Base-by-base conservation (phyloP, 2,888 invertebrate genomes). In the Polyommatus iphigenia region DNA sequence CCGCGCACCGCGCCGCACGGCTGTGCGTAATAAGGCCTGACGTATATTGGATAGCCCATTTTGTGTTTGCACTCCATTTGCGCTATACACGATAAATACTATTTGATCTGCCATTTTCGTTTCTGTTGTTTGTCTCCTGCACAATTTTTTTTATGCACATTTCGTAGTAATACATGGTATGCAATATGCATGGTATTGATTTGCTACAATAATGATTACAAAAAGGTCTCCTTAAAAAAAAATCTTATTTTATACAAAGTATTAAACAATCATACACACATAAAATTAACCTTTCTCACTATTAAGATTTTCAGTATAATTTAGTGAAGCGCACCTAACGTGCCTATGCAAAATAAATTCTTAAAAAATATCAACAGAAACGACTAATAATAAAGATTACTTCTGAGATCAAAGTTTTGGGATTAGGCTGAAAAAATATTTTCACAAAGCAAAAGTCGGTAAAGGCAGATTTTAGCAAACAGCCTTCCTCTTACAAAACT, bases 21-120 rank as follows among this genome's bases (percentile, higher is more conserved):
- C 29, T 54, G 29, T 78, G 13, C n/a, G 54, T 67, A 76, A 76
- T 76, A 78, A 67, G 76, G 75, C 18, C 36, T 36, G 76, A 71
- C 71, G 78, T 71, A 76, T 71, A 78, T 54, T 75, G 57, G 76
- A 76, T 62, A 62, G 32, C 67, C 54, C 67, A 50, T 71, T 76
- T 36, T 71, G 57, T 78, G 36, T 71, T 67, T 71, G 78, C 78
- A 76, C 76, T 78, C 76, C 50, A 76, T 78, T 76, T 76, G 50
- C 75, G 18, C n/a, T 20, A 5, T 73, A 46, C 6, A 73, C 15
- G 67, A 67, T 67, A 67, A 67, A 67, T 67, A 67, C 67, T 67
- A 29, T 67, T 67, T 32, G 67, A 67, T 67, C 29, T 32, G 18
- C 67, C 67, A 67, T 67, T 67, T 67, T 5, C 10, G 59, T 62